Evolutionary conservation across 2,113 vertebrate genomes (phyloP).

Genomic region (Heteronetta atricapilla): DNA sequence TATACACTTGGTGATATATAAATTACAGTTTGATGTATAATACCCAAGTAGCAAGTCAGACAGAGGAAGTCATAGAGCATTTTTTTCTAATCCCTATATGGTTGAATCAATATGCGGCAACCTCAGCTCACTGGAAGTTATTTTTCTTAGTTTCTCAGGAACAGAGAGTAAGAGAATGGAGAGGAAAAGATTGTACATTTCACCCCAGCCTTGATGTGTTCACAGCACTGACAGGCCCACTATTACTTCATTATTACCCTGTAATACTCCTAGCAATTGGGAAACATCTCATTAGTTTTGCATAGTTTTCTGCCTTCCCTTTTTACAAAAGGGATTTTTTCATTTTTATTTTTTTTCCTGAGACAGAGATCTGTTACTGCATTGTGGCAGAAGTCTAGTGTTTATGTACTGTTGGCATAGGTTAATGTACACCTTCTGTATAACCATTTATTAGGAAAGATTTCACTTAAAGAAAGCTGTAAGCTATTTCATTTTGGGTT

Average conservation of each 20-base stretch:
- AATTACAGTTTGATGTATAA: neutral
- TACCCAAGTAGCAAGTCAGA: neutral
- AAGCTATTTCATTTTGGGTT: neutral
- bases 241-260: neutral
- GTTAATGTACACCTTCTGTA: fast-evolving
- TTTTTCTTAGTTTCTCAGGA: neutral
- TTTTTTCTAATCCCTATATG: neutral
- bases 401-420: neutral
- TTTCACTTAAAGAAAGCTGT: neutral
- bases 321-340: neutral
- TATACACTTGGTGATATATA: neutral
- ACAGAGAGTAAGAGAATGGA: neutral
- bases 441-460: neutral
- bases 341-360: neutral
- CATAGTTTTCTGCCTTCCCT: neutral
- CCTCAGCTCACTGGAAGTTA: neutral
- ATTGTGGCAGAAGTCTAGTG: neutral
- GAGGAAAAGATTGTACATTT: neutral
- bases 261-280: neutral
- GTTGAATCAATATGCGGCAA: neutral
- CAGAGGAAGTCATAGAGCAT: neutral
- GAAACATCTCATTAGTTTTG: neutral
- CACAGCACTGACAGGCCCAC: neutral
- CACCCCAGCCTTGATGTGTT: neutral
- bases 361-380: neutral